Evolutionary conservation across 2,888 invertebrate species (phyloP).

Genomic region (Anticlea derivata): DNA sequence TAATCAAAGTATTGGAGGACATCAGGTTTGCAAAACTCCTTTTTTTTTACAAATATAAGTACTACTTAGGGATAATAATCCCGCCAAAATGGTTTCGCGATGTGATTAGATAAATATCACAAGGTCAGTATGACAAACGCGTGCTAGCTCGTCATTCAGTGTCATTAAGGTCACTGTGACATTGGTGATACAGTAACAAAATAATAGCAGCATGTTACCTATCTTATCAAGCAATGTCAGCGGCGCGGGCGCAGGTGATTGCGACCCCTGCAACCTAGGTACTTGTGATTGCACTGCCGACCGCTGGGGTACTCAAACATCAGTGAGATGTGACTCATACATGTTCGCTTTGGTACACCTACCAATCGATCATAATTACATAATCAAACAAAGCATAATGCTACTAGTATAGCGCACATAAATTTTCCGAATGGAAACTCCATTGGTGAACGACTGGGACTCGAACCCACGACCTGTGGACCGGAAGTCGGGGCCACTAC

Average conservation of each 20-base stretch:
- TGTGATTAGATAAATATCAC: conserved; percentile 81
- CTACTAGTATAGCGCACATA: no score
- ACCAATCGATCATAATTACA: not conserved
- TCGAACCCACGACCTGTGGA: no score
- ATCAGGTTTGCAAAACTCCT: conserved; percentile 11
- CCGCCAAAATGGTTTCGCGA: conserved; percentile 67
- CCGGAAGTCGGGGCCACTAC: no score
- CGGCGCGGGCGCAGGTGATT: conserved; percentile 76
- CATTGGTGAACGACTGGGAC: no score
- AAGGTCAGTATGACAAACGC: conserved; percentile 73
- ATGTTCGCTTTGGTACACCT: no score
- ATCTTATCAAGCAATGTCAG: conserved; percentile 82
- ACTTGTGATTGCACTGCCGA: conserved; percentile 15
- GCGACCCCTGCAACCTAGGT: conserved; percentile 72
- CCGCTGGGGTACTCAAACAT: not conserved
- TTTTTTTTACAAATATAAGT: conserved; percentile 12
- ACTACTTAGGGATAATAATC: conserved; percentile 50
- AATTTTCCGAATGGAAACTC: no score
- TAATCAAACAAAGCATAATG: no score
- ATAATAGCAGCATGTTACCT: conserved; percentile 67
- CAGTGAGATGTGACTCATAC: not conserved
- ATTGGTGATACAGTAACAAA: conserved; percentile 81
- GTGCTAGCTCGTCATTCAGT: conserved; percentile 74
- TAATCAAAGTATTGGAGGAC: conserved; percentile 12
- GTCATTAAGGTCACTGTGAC: conserved; percentile 83